phyloP scores from a whole-genome alignment of 1,140 invertebrate species.

The Whitmania pigra region DNA sequence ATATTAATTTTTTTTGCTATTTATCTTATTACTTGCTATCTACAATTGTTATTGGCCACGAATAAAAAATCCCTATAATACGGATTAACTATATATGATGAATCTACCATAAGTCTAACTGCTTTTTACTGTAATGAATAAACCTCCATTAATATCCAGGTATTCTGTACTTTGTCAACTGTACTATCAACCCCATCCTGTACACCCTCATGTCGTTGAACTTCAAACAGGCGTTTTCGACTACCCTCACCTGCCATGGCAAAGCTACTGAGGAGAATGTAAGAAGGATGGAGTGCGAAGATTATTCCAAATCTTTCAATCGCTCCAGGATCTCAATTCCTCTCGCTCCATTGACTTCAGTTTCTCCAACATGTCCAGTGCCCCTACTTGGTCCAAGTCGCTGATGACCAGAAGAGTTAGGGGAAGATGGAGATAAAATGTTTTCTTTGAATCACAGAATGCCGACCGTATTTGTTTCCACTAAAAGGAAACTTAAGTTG shows the following conservation, averaged over 20 bases:
- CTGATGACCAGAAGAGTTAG: not conserved
- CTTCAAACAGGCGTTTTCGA: conserved; percentile 47
- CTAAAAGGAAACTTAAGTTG: too few relatives aligned
- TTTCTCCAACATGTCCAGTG: too few relatives aligned
- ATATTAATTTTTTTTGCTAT: too few relatives aligned
- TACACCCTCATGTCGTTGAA: conserved; percentile 52
- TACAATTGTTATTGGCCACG: too few relatives aligned
- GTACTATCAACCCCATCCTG: conserved; percentile 51
- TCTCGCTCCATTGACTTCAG: too few relatives aligned
- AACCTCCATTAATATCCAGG: too few relatives aligned
- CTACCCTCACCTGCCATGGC: conserved; percentile 30
- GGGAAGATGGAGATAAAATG: not conserved
- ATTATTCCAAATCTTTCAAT: not conserved
- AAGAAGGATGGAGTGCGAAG: not conserved
- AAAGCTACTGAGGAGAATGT: not conserved
- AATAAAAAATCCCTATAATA: too few relatives aligned
- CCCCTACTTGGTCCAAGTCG: not conserved
- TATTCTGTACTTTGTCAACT: conserved; percentile 50
- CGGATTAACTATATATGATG: too few relatives aligned
- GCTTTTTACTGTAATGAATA: too few relatives aligned
- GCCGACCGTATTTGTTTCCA: not conserved
- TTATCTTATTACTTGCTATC: too few relatives aligned
- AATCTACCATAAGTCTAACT: too few relatives aligned
- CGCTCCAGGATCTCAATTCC: not conserved
- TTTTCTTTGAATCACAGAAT: not conserved